Evolutionary conservation across 2,888 invertebrate species (phyloP).

Genomic region (Zeuzera pyrina): DNA sequence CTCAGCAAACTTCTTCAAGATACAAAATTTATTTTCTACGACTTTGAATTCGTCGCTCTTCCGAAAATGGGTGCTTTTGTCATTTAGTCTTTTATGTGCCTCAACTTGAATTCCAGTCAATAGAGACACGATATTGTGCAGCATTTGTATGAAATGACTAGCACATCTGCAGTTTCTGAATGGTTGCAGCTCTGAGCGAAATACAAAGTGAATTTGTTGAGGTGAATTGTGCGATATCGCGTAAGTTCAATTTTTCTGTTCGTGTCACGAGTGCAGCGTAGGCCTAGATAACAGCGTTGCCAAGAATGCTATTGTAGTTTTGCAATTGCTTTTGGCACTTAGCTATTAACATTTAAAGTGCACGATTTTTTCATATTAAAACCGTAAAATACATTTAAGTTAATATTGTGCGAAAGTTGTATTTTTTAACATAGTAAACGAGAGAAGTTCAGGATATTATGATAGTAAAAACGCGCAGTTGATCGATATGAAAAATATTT

Average conservation of each 20-base stretch:
- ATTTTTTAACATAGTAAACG: too few relatives aligned
- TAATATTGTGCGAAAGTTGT: not conserved
- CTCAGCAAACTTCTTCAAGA: conserved; percentile 39
- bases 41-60: conserved; percentile 42
- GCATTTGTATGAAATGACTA: conserved; percentile 50
- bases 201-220: conserved; percentile 43
- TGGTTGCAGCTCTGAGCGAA: conserved; percentile 22
- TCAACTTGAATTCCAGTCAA: conserved; percentile 45
- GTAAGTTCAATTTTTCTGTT: conserved; percentile 27
- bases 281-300: conserved; percentile 17
- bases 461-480: too few relatives aligned
- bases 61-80: conserved; percentile 38
- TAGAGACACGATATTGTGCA: conserved; percentile 47
- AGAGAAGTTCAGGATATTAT: too few relatives aligned
- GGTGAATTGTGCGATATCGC: conserved; percentile 38
- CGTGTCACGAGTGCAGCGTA: conserved; percentile 17
- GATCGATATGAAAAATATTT: too few relatives aligned
- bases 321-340: conserved; percentile 12
- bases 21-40: conserved; percentile 59
- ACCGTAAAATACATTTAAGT: too few relatives aligned
- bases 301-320: conserved; percentile 10
- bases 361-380: conserved; percentile 5
- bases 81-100: conserved; percentile 49
- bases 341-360: conserved; percentile 8
- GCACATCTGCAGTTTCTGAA: conserved; percentile 41